Conservation (phyloP, 2,113 vertebrate species). For the Apaloderma vittatum region DNA sequence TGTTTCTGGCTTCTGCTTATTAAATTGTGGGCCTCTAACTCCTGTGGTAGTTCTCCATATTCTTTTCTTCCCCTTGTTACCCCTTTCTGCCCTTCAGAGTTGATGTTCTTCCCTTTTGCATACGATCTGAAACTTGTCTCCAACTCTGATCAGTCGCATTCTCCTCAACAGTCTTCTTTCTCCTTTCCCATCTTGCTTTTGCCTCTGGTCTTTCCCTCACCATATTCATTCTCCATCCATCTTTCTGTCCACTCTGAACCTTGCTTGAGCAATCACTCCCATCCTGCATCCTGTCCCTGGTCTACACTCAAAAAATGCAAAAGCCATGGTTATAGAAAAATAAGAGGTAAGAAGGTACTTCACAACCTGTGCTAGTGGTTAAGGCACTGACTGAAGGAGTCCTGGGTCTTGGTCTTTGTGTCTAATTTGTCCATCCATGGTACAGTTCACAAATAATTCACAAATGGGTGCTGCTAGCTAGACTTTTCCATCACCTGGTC, state of each 20-base stretch:
- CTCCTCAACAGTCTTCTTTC: neutral
- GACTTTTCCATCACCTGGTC: neutral
- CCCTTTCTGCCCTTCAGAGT: neutral
- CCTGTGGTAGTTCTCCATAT: neutral
- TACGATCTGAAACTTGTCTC: neutral
- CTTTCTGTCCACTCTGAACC: neutral
- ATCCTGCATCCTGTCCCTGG: neutral
- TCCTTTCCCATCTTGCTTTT: neutral
- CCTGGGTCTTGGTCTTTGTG: neutral
- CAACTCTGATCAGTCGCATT: neutral
- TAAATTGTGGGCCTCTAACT: neutral
- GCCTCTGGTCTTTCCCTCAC: neutral
- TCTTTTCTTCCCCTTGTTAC: neutral
- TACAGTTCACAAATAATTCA: neutral
- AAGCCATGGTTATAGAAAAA: neutral
- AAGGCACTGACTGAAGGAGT: neutral
- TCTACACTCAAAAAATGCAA: neutral
- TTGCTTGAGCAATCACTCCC: neutral
- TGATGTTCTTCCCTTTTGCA: neutral
- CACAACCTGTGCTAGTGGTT: neutral
- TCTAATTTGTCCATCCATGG: neutral
- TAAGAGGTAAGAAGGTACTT: neutral
- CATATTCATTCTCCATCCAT: neutral
- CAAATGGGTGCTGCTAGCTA: neutral
- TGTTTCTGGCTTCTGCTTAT: neutral